Conservation (phyloP, 2,888 invertebrate genomes). For the Lepeophtheirus nordmannii region DNA sequence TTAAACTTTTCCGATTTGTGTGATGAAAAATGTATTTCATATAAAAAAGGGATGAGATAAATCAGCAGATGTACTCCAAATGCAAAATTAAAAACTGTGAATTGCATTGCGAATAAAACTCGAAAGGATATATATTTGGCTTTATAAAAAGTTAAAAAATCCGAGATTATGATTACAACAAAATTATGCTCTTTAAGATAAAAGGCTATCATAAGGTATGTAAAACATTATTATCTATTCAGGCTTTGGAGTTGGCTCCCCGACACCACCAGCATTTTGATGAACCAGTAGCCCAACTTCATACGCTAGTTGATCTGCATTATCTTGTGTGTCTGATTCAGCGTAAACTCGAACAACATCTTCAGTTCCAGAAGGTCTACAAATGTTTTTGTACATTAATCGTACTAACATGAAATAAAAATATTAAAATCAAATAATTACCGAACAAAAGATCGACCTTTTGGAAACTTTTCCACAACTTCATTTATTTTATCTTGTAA, state of each 20-base stretch:
- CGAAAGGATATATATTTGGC: too few relatives aligned
- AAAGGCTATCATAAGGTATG: too few relatives aligned
- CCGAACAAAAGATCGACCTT: constrained; percentile 29
- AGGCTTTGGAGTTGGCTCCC: constrained; percentile 43
- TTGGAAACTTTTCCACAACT: constrained; percentile 49
- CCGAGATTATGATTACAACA: too few relatives aligned
- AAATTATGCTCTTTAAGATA: too few relatives aligned
- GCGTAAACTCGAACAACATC: constrained; percentile 90
- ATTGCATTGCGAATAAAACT: too few relatives aligned
- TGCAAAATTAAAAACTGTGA: too few relatives aligned
- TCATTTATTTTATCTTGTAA: constrained; percentile 64
- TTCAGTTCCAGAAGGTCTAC: constrained; percentile 88
- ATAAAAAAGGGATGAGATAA: too few relatives aligned
- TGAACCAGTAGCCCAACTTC: constrained; percentile 60
- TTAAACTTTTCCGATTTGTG: too few relatives aligned
- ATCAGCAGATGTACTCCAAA: too few relatives aligned
- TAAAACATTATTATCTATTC: background rate
- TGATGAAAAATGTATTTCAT: too few relatives aligned
- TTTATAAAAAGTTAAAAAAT: too few relatives aligned
- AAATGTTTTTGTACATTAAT: constrained; percentile 25
- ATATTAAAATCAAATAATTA: background rate
- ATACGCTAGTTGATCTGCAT: constrained; percentile 53
- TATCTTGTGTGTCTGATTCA: constrained; percentile 61
- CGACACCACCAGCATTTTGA: constrained; percentile 66
- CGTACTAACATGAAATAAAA: constrained; percentile 16